Conservation (phyloP, 2,113 vertebrate genomes). For the Cercocebus atys region DNA sequence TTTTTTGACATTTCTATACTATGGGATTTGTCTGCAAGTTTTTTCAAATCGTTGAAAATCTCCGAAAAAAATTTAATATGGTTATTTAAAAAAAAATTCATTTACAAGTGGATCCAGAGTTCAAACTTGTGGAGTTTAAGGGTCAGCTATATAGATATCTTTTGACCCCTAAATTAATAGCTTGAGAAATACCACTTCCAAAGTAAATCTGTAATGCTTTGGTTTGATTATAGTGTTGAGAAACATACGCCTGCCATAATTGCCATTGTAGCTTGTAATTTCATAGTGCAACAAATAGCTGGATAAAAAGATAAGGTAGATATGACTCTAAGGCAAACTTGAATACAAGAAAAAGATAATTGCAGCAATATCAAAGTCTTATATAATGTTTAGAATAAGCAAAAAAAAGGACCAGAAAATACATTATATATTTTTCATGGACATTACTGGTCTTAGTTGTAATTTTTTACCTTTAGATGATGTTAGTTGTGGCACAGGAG, state of each 20-base stretch:
- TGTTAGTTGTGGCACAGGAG: neutral
- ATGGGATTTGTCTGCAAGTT: neutral
- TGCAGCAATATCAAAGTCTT: neutral
- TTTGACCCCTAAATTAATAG: neutral
- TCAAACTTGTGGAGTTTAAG: neutral
- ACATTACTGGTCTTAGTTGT: neutral
- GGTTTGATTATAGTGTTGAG: neutral
- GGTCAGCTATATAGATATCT: neutral
- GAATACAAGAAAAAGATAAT: neutral
- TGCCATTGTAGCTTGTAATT: neutral
- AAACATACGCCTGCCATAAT: neutral
- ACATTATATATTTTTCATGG: neutral
- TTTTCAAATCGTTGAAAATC: neutral
- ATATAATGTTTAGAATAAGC: neutral
- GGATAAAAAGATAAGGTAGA: neutral
- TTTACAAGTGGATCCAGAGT: neutral
- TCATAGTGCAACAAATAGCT: neutral
- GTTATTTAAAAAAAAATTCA: neutral
- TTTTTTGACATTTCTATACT: neutral
- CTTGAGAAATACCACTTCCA: neutral
- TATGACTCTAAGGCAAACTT: neutral
- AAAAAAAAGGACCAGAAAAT: neutral
- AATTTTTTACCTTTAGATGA: neutral
- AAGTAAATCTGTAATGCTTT: neutral
- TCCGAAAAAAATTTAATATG: neutral